phyloP scores from a whole-genome alignment of 1,140 invertebrate genomes.

The Aphidius gifuensis region DNA sequence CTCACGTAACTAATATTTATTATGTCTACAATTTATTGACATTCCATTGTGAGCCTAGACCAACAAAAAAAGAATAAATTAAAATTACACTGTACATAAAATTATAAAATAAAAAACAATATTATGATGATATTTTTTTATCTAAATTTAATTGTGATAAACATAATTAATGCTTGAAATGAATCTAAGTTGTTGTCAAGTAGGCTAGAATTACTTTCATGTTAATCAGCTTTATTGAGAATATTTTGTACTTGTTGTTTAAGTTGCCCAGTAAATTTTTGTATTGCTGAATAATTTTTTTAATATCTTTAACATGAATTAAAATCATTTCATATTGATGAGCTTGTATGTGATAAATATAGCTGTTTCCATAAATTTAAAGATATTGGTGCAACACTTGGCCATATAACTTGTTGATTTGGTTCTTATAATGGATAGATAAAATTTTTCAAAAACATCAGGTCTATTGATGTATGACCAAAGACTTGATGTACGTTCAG shows the following conservation, averaged over 20 bases:
- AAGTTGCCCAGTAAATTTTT: conserved; percentile 43
- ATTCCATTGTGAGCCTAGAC: no score
- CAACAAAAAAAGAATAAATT: background rate
- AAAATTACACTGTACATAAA: conserved; percentile 9
- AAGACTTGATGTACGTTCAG: conserved; percentile 79
- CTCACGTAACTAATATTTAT: conserved; percentile 53
- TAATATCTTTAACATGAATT: conserved; percentile 41
- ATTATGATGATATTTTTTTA: conserved; percentile 35
- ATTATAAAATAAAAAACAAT: background rate
- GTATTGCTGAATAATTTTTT: conserved; percentile 40
- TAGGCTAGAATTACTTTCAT: conserved; percentile 26
- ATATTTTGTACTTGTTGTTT: conserved; percentile 38
- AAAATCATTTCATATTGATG: conserved; percentile 44
- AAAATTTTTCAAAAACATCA: conserved; percentile 75
- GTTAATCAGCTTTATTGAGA: conserved; percentile 34
- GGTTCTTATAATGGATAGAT: conserved; percentile 96
- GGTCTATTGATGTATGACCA: conserved; percentile 94
- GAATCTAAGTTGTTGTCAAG: conserved; percentile 27
- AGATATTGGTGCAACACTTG: conserved; percentile 95
- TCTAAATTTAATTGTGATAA: conserved; percentile 38
- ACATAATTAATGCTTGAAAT: conserved; percentile 26
- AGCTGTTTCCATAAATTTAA: conserved; percentile 75
- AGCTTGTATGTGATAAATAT: conserved; percentile 40
- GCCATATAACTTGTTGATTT: conserved; percentile 91
- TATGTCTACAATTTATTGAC: background rate